phyloP scores from a whole-genome alignment of 2,797 vertebrate genomes.

The Poliocrania exsul region DNA sequence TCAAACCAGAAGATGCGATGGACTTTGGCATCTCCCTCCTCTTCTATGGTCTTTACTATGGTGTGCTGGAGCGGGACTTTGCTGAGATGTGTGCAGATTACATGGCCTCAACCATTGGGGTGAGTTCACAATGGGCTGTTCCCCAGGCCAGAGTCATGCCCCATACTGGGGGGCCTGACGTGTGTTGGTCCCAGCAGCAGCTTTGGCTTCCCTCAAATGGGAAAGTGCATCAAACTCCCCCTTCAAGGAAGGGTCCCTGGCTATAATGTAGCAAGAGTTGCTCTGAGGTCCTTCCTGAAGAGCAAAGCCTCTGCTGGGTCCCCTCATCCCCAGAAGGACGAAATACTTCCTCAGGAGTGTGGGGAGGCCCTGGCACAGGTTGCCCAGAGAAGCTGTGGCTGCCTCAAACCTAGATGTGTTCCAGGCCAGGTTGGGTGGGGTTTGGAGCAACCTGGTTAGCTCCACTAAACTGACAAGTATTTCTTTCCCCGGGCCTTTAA shows the following conservation, averaged over 20 bases:
- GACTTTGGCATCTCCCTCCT: constrained; percentile 97
- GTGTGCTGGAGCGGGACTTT: constrained; percentile 95
- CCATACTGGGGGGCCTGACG: rapidly evolving
- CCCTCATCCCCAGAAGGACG: neutral
- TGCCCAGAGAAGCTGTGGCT: neutral
- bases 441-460: neutral
- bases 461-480: neutral
- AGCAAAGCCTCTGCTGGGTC: neutral
- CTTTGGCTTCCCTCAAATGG: neutral
- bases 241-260: neutral
- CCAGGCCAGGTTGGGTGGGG: neutral
- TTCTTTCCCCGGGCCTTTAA: neutral
- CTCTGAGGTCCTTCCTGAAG: neutral
- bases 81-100: constrained; percentile 99
- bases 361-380: neutral
- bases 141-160: neutral
- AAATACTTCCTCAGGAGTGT: neutral
- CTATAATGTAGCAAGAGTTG: neutral
- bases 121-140: constrained; percentile 48
- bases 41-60: constrained; percentile 97
- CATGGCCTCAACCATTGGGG: constrained; percentile 98
- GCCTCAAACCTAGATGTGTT: neutral
- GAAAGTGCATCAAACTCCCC: neutral
- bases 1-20: constrained; percentile 98
- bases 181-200: rapidly evolving